A percentile compares a stretch with the other conserved stretches of the same genome.
Evolutionary conservation across 2,113 vertebrate genomes (phyloP).

Genomic region (Scatophagus argus): DNA sequence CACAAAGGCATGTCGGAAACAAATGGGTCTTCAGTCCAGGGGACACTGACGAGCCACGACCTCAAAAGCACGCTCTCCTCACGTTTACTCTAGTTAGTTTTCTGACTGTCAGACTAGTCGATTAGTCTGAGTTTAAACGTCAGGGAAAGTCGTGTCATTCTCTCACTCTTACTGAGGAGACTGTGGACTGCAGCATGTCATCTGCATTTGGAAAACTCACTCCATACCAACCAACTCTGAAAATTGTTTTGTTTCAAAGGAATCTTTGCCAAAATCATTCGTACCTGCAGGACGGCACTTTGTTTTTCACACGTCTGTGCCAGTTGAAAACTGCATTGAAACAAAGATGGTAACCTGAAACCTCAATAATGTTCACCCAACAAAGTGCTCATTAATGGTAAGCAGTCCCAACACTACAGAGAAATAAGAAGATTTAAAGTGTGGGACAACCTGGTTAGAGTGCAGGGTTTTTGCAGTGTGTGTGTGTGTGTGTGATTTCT

Average conservation of each 20-base stretch:
- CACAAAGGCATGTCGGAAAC: no score
- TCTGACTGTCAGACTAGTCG: no score
- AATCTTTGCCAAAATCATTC: not conserved
- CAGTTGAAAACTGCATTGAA: not conserved
- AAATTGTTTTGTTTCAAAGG: not conserved
- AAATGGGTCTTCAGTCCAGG: no score
- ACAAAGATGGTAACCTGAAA: not conserved
- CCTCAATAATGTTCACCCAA: not conserved
- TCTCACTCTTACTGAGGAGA: no score
- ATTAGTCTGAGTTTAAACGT: no score
- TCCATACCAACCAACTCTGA: no score
- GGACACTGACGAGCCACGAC: no score
- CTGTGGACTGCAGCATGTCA: no score
- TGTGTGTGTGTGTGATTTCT: constrained; percentile 17
- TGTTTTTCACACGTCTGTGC: not conserved
- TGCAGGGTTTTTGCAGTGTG: not conserved
- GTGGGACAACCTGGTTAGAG: not conserved
- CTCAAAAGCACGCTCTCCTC: no score
- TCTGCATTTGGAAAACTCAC: no score
- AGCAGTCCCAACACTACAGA: not conserved
- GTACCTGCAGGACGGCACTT: not conserved
- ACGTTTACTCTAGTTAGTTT: no score
- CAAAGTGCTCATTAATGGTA: not conserved
- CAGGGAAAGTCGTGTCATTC: no score
- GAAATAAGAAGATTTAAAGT: constrained; percentile 12